Base-by-base conservation (phyloP, 2,113 vertebrate species). In the Oreochromis niloticus region DNA sequence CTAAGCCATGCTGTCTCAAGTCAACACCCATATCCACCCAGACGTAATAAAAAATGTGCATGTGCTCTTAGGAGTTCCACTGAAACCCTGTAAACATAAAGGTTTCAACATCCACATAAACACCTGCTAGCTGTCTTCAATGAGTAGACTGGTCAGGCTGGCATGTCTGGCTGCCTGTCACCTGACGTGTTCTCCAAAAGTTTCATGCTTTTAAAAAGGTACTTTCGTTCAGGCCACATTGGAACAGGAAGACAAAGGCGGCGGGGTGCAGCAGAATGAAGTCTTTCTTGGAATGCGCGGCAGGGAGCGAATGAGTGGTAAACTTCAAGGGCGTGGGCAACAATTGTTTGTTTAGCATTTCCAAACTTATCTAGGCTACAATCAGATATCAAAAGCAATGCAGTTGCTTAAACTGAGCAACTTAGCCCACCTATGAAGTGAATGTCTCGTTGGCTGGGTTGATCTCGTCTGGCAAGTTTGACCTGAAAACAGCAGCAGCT, bases 381-480 rank as follows among this genome's bases (percentile, higher is more conserved):
- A 63, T 36, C 9, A 0, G 5, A 19, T 63, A 36, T n/a, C 32
- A 63, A 19, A 10, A 63, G 14, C 50, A 54, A 10, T 55, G 13
- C 1, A 19, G 27, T 5, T n/a, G 75, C 22, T 39, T 32, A 13
- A 41, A 82, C 9, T 3, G 1, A 59, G 22, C 6, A 41, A 50
- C 11, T 84, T 24, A 63, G 19, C 12, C 71, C 17, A 34, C 6
- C 19, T 84, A 2, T 81, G 55, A 63, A 9, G 13, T 82, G 6
- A 66, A 66, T 3, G 6, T 46, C 80, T 82, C 84, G 55, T 43
- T 46, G 73, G 52, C 6, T 24, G 32, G 73, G 52, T 9, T 66
- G 34, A 80, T 56, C 88, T 86, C 43, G 88, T 63, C 46, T 5
- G 80, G 88, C 92, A 43, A 85, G 94, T 91, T 89, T 82, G 34